Evolutionary conservation across 2,113 vertebrate species (phyloP).

Genomic region (Bubo scandiacus): DNA sequence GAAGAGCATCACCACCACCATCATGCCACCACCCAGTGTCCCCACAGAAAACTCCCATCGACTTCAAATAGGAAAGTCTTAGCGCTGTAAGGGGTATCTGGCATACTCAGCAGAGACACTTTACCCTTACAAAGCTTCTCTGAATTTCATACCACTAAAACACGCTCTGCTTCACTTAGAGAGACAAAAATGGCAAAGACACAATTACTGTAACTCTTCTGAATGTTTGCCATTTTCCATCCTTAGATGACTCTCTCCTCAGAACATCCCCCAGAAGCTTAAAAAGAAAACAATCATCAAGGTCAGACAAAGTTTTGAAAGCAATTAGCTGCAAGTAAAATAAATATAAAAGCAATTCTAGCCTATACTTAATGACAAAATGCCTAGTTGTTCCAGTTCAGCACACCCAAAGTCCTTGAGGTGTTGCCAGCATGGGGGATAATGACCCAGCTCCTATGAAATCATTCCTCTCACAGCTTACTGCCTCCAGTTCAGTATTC

Average conservation of each 20-base stretch:
- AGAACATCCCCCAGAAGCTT: constrained; percentile 15
- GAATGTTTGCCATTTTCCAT: constrained; percentile 1
- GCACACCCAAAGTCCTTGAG: constrained; percentile 22
- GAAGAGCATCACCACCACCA: neutral
- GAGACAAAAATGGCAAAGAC: neutral
- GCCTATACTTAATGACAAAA: constrained; percentile 21
- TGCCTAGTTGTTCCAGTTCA: constrained; percentile 10
- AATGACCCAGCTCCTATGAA: neutral
- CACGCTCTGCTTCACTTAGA: neutral
- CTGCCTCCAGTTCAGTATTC: neutral
- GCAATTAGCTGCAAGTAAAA: constrained; percentile 46
- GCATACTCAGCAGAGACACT: neutral
- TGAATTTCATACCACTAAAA: neutral
- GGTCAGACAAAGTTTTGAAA: constrained; percentile 30
- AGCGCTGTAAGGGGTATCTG: neutral
- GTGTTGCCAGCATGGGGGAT: neutral
- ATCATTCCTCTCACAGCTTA: neutral
- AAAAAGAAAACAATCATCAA: constrained; percentile 55
- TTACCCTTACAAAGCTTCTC: neutral
- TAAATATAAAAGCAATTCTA: constrained; percentile 40
- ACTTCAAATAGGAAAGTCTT: neutral
- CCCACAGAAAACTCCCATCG: neutral
- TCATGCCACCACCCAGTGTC: neutral
- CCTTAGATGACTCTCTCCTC: constrained; percentile 24
- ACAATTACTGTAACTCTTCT: constrained; percentile 26